Conservation (phyloP, 2,797 vertebrate species). For the Pygocentrus nattereri region DNA sequence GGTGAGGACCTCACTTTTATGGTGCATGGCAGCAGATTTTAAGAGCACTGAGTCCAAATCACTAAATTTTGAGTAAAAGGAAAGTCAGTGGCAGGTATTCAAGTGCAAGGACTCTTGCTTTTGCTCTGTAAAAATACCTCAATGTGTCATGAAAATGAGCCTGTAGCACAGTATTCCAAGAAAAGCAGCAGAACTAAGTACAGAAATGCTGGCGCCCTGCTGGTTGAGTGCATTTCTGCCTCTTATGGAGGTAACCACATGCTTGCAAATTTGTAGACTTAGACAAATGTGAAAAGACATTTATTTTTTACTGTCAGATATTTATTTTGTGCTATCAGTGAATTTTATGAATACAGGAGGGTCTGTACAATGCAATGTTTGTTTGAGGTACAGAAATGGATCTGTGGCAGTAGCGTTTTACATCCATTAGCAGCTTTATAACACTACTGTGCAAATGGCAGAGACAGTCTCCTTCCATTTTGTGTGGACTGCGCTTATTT, state of each 20-base stretch:
- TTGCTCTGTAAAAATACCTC: constrained; percentile 25
- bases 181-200: constrained; percentile 32
- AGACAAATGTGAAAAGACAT: constrained; percentile 21
- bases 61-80: constrained; percentile 16
- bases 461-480: not conserved
- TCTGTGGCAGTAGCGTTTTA: not conserved
- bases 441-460: not conserved
- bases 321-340: constrained; percentile 63
- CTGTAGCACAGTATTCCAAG: constrained; percentile 9
- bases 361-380: constrained; percentile 25
- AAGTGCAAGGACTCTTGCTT: not conserved
- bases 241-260: constrained; percentile 24
- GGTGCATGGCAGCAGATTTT: constrained; percentile 5
- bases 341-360: constrained; percentile 61
- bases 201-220: constrained; percentile 25
- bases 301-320: constrained; percentile 43
- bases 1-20: not conserved
- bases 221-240: constrained; percentile 51
- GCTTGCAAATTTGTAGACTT: not conserved
- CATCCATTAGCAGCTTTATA: not conserved
- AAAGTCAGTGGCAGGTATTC: constrained; percentile 20
- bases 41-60: constrained; percentile 7
- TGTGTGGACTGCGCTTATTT: not conserved
- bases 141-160: constrained; percentile 25
- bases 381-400: not conserved